Conservation (phyloP, 1,140 invertebrate genomes). For the Camponotus floridanus region DNA sequence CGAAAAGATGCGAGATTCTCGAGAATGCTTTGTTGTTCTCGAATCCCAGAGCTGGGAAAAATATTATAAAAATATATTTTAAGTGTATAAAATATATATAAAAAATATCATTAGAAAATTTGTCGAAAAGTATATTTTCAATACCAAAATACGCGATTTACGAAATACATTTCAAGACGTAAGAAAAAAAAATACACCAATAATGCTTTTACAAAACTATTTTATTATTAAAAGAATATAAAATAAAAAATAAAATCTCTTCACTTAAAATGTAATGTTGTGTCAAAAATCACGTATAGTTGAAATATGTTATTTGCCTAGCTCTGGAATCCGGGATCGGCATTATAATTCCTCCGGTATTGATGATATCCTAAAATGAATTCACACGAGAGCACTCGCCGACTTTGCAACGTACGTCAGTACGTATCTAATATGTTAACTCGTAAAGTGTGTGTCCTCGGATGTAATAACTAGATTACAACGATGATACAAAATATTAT, state of each 20-base stretch:
- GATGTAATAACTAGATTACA: constrained; percentile 33
- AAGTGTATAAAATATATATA: not conserved
- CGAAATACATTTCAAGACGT: not conserved
- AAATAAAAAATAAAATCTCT: constrained; percentile 3
- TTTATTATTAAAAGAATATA: not conserved
- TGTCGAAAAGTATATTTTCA: not conserved
- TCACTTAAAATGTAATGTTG: not conserved
- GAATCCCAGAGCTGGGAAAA: not conserved
- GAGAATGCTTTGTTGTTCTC: constrained; percentile 33
- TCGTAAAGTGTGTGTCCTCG: constrained; percentile 10
- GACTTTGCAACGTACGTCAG: constrained; percentile 7
- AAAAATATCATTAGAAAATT: not conserved
- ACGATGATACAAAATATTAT: constrained; percentile 54
- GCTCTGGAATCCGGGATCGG: constrained; percentile 2
- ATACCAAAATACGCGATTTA: not conserved
- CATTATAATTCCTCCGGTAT: not conserved
- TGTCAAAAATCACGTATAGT: not conserved
- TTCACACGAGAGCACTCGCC: constrained; percentile 47
- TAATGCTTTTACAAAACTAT: not conserved
- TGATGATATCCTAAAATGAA: constrained; percentile 19
- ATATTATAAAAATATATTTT: not conserved
- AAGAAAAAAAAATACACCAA: not conserved
- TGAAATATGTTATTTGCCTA: not conserved
- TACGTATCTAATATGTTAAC: constrained; percentile 31
- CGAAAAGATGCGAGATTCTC: constrained; percentile 52